Percentiles rank a stretch among this genome's conserved stretches.
These are phyloP conservation scores for Phortica magna DNA, from an alignment of 2,888 invertebrate genomes.

Conservation along the genomic window DNA sequence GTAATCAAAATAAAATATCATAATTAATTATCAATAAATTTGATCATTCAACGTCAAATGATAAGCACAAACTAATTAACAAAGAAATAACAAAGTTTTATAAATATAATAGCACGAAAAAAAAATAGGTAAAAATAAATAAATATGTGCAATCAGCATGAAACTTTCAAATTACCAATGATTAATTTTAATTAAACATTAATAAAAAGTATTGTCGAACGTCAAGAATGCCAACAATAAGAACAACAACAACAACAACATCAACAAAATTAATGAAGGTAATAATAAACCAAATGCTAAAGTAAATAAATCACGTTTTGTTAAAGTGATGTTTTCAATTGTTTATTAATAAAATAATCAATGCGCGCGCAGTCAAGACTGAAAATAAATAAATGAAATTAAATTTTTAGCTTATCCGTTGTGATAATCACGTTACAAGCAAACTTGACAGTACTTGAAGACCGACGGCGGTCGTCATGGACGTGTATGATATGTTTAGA, in stretches of 20 bases:
- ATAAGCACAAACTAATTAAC: conserved; percentile 42
- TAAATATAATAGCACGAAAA: conserved; percentile 30
- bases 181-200: conserved; percentile 72
- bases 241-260: not conserved
- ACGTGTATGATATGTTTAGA: not conserved
- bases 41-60: conserved; percentile 66
- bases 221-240: conserved; percentile 26
- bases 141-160: no score
- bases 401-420: conserved; percentile 54
- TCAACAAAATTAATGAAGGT: not conserved
- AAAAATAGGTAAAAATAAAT: not conserved
- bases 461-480: not conserved
- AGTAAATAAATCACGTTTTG: conserved; percentile 65
- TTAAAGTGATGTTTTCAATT: conserved; percentile 67
- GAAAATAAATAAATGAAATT: conserved; percentile 63
- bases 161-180: conserved; percentile 57
- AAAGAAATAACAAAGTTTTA: conserved; percentile 17
- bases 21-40: conserved; percentile 71
- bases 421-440: conserved; percentile 61
- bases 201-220: conserved; percentile 64
- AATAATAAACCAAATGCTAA: conserved; percentile 46
- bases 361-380: not conserved
- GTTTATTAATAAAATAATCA: conserved; percentile 52
- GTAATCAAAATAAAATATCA: conserved; percentile 33
- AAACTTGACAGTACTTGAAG: not conserved